phyloP scores from a whole-genome alignment of 2,797 vertebrate genomes.

The Lates japonicus region DNA sequence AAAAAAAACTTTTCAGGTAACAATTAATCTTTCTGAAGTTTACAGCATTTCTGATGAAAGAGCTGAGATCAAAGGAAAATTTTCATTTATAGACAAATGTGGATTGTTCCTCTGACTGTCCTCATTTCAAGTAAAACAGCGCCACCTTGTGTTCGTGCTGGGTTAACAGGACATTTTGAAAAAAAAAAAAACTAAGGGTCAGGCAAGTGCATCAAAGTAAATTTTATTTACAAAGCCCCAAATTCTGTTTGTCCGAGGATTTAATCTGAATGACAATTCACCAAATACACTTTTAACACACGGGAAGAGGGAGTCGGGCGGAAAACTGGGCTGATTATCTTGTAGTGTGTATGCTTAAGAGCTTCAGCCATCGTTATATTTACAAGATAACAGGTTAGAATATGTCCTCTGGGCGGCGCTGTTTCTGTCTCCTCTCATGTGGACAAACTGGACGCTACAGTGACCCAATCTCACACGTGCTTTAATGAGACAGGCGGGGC shows the following conservation, averaged over 20 bases:
- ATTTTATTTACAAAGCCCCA: neutral
- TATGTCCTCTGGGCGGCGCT: too few species aligned
- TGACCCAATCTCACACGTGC: too few species aligned
- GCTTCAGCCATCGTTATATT: too few species aligned
- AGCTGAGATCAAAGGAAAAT: constrained; percentile 52
- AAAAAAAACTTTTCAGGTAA: constrained; percentile 15
- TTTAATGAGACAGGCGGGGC: too few species aligned
- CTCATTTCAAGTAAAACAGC: constrained; percentile 51
- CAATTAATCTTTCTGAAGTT: constrained; percentile 19
- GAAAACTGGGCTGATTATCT: too few species aligned
- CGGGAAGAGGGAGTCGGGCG: too few species aligned
- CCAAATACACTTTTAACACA: too few species aligned
- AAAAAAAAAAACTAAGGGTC: neutral
- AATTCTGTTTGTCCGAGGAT: neutral
- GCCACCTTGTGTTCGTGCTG: constrained; percentile 56
- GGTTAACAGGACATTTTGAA: neutral
- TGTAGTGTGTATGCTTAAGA: too few species aligned
- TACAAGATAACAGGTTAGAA: too few species aligned
- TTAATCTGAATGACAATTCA: too few species aligned
- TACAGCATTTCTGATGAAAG: constrained; percentile 35
- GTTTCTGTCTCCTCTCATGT: too few species aligned
- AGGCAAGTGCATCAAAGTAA: neutral
- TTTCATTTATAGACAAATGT: constrained; percentile 38
- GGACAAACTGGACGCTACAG: too few species aligned
- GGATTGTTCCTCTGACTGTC: neutral